Percentiles rank a stretch among this genome's conserved stretches.
Conservation (phyloP, 2,113 vertebrate species). For the Channa argus region DNA sequence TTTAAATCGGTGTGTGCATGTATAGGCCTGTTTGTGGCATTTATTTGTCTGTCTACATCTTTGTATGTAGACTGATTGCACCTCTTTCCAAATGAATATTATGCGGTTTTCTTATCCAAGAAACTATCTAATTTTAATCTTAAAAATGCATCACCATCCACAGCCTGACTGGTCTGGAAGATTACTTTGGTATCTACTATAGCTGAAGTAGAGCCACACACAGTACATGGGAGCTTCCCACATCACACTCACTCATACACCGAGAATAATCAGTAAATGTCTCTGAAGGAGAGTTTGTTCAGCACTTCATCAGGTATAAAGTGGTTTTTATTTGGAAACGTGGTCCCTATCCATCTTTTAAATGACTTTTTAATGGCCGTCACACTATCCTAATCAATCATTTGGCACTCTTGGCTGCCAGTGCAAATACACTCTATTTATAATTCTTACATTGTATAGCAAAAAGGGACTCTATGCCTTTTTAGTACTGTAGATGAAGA, state of each 20-base stretch:
- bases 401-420: conserved; percentile 72
- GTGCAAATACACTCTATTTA: conserved; percentile 78
- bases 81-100: conserved; percentile 7
- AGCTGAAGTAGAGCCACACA: conserved; percentile 50
- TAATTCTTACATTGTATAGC: conserved; percentile 69
- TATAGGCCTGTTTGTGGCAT: conserved; percentile 25
- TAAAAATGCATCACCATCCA: conserved; percentile 15
- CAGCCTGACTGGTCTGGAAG: conserved; percentile 4
- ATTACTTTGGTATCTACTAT: conserved; percentile 34
- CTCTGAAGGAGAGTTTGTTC: conserved; percentile 83
- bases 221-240: conserved; percentile 43
- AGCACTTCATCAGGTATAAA: conserved; percentile 86
- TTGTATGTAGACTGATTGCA: conserved; percentile 15
- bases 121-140: conserved; percentile 21
- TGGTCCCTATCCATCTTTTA: conserved; percentile 87
- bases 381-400: conserved; percentile 86
- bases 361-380: conserved; percentile 88
- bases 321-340: conserved; percentile 86
- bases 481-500: conserved; percentile 37
- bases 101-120: conserved; percentile 12
- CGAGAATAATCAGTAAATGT: conserved; percentile 80
- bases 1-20: conserved; percentile 46
- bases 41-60: neutral
- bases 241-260: conserved; percentile 67
- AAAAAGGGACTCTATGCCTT: conserved; percentile 49